A percentile compares a stretch with the other conserved stretches of the same genome.
Evolutionary conservation across 2,888 invertebrate genomes (phyloP).

Genomic region (Sabatieria punctata): DNA sequence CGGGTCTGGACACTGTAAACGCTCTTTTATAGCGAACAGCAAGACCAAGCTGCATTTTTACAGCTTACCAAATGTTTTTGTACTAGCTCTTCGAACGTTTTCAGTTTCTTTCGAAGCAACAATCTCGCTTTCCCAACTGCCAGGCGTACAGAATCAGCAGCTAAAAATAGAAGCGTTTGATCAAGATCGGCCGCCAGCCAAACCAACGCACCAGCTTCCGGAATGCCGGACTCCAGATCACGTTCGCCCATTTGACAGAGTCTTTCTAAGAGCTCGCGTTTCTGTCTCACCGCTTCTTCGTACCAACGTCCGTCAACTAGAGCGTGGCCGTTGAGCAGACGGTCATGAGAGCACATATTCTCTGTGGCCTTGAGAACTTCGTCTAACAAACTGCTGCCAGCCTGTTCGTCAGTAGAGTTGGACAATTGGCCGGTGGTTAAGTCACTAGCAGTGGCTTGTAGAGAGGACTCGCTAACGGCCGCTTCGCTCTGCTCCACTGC

Average conservation of each 20-base stretch:
- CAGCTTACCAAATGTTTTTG: conserved; percentile 11
- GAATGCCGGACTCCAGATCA: not conserved
- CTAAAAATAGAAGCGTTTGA: not conserved
- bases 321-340: not conserved
- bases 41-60: not conserved
- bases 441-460: not conserved
- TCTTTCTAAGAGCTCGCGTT: not conserved
- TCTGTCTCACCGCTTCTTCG: not conserved
- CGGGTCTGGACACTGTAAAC: conserved; percentile 9
- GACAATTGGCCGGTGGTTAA: not conserved
- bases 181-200: not conserved
- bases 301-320: not conserved
- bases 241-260: not conserved
- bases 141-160: conserved; percentile 8
- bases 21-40: not conserved
- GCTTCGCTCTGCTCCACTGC: not conserved
- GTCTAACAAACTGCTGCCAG: not conserved
- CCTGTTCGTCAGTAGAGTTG: not conserved
- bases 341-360: not conserved
- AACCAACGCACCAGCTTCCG: not conserved
- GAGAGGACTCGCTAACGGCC: not conserved
- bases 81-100: conserved; percentile 13
- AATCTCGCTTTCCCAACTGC: conserved; percentile 12
- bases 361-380: not conserved
- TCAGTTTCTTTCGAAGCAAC: conserved; percentile 13